phyloP scores from a whole-genome alignment of 2,888 invertebrate genomes.

The Calameuta pallipes region DNA sequence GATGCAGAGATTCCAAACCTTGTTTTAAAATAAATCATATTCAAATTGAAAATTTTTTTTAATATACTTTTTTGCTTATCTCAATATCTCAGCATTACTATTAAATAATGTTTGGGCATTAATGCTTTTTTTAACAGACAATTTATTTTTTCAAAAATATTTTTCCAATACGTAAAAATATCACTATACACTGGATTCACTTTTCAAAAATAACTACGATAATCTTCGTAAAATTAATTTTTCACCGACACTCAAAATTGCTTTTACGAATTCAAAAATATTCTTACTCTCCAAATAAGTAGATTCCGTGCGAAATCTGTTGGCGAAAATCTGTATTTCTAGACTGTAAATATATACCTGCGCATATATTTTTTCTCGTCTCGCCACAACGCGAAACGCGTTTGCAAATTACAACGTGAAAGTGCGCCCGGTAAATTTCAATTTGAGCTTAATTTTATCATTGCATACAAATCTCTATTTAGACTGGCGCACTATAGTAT shows the following conservation, averaged over 20 bases:
- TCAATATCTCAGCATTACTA: too few relatives aligned
- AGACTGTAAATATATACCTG: not conserved
- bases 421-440: constrained; percentile 34
- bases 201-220: not conserved
- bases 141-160: too few relatives aligned
- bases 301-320: too few relatives aligned
- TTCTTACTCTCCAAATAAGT: too few relatives aligned
- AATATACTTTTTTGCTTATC: not conserved
- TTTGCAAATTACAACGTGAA: constrained; percentile 6
- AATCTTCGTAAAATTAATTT: not conserved
- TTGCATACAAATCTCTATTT: constrained; percentile 41
- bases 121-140: too few relatives aligned
- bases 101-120: too few relatives aligned
- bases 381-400: not conserved
- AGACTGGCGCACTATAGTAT: not conserved
- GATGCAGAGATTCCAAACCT: not conserved
- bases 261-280: too few relatives aligned
- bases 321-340: not conserved
- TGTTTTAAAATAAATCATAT: not conserved
- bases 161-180: not conserved
- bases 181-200: not conserved
- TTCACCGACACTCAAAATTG: too few relatives aligned
- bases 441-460: constrained; percentile 37
- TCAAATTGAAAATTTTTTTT: not conserved
- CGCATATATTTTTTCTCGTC: not conserved